Conservation (phyloP, 2,113 vertebrate genomes). For the Periophthalmodon schlosseri region DNA sequence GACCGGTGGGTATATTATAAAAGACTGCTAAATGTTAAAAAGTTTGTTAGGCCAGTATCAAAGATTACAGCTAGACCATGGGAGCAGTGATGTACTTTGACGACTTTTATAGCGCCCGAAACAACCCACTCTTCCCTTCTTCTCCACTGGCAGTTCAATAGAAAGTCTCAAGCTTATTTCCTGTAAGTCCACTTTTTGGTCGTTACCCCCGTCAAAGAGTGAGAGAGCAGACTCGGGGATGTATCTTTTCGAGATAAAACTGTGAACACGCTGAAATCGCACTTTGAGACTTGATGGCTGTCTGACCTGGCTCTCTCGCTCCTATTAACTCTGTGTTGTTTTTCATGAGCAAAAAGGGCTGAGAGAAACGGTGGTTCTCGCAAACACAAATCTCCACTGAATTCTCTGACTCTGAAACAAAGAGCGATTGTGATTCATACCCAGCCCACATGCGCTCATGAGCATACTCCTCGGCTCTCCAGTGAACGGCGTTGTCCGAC, state of each 20-base stretch:
- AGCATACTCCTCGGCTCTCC: slow-evolving; percentile 13
- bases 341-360: slow-evolving; percentile 41
- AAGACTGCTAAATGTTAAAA: slow-evolving; percentile 19
- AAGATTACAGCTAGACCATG: slow-evolving; percentile 1
- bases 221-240: slow-evolving; percentile 34
- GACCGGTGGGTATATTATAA: slow-evolving; percentile 81
- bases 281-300: slow-evolving; percentile 61
- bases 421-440: slow-evolving; percentile 21
- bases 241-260: slow-evolving; percentile 51
- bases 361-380: slow-evolving; percentile 55
- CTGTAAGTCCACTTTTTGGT: slow-evolving; percentile 49
- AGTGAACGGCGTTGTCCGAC: slow-evolving; percentile 10
- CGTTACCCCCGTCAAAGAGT: slow-evolving; percentile 31
- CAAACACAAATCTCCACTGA: slow-evolving; percentile 43
- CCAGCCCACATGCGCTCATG: background rate
- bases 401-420: slow-evolving; percentile 40
- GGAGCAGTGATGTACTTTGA: slow-evolving; percentile 19
- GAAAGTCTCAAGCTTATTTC: slow-evolving; percentile 42
- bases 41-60: slow-evolving; percentile 13
- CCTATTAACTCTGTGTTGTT: slow-evolving; percentile 43
- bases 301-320: slow-evolving; percentile 60
- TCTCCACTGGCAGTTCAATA: slow-evolving; percentile 32
- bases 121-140: slow-evolving; percentile 19
- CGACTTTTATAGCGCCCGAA: slow-evolving; percentile 35
- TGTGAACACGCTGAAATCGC: slow-evolving; percentile 61